Evolutionary conservation across 2,113 vertebrate species (phyloP), one percentile per base, ranked within the genome.

Genomic region (Diphyllodes magnificus): DNA sequence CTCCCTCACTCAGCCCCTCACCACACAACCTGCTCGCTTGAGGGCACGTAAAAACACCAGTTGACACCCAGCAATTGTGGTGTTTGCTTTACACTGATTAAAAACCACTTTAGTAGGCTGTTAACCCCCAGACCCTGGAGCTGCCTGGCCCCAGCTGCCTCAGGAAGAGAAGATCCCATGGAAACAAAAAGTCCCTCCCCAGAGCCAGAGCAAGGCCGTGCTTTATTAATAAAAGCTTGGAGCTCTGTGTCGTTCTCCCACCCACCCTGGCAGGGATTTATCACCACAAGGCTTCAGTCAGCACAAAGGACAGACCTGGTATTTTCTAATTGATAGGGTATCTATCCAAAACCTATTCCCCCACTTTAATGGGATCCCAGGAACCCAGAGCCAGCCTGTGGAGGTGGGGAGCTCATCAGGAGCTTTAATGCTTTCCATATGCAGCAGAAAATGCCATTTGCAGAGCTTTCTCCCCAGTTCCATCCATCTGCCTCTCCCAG

Each of bases 381-480:
- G 71, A 90, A 24, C 15, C 7, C 39, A 0, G 0, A 21, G 71
- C 31, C 91, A 86, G 39, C 75, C 86, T 77, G 76, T 59, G 91
- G 86, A 79, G 91, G 81, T 71, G 82, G 45, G 66, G 53, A 82
- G 77, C 80, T 90, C 84, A 63, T 82, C 75, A 27, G 75, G 70
- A 91, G 68, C 63, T 86, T 92, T 82, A 83, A 37, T 81, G 68
- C 65, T 89, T 60, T 85, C 64, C 10, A 13, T 88, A 82, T 87
- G 78, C 83, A 85, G 54, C 86, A 91, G 92, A 72, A 96, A 96
- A 90, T 69, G 68, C 42, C 35, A 79, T 88, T 97, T 95, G 64
- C 64, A 76, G 80, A 69, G 78, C 82, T 89, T 76, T 88, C 68
- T 86, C 53, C 53, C 72, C 64, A 10, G 16, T 69, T 85, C 77